Evolutionary conservation across 2,888 invertebrate species (phyloP).

Genomic region (Acrobasis consociella): DNA sequence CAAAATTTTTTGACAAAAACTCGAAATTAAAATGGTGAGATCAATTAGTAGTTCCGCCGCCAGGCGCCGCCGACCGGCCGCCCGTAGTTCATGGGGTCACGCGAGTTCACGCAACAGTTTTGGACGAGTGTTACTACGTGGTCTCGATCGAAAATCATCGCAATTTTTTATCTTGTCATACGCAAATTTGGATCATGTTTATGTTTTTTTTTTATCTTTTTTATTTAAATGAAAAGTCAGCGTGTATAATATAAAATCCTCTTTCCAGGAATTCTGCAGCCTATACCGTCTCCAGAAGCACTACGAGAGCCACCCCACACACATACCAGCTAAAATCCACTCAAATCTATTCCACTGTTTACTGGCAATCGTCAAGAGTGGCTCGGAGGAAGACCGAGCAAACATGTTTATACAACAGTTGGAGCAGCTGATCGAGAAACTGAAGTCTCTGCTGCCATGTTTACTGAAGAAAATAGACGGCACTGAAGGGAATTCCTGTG

Average conservation of each 20-base stretch:
- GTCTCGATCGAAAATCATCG: too few species aligned
- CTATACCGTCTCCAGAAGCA: slow-evolving; percentile 70
- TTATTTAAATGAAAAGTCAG: too few species aligned
- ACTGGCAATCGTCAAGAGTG: slow-evolving; percentile 62
- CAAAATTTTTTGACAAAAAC: too few species aligned
- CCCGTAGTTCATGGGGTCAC: too few species aligned
- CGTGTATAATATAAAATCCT: neutral
- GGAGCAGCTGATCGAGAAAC: slow-evolving; percentile 62
- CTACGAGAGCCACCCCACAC: slow-evolving; percentile 68
- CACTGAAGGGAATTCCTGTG: slow-evolving; percentile 50
- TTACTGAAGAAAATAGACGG: slow-evolving; percentile 54
- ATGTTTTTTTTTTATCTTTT: too few species aligned
- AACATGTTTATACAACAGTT: slow-evolving; percentile 69
- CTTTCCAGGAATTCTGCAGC: slow-evolving; percentile 63
- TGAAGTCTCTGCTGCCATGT: slow-evolving; percentile 65
- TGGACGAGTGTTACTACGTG: too few species aligned
- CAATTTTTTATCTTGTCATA: too few species aligned
- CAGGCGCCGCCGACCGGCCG: too few species aligned
- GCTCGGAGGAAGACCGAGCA: slow-evolving; percentile 55
- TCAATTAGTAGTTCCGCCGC: too few species aligned
- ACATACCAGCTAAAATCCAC: slow-evolving; percentile 65
- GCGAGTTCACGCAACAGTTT: too few species aligned
- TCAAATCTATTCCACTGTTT: slow-evolving; percentile 71
- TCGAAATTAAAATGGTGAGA: too few species aligned
- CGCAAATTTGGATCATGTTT: too few species aligned